These are phyloP conservation scores for Copidosoma floridanum DNA, from an alignment of 1,140 invertebrate genomes.

Conservation along the genomic window DNA sequence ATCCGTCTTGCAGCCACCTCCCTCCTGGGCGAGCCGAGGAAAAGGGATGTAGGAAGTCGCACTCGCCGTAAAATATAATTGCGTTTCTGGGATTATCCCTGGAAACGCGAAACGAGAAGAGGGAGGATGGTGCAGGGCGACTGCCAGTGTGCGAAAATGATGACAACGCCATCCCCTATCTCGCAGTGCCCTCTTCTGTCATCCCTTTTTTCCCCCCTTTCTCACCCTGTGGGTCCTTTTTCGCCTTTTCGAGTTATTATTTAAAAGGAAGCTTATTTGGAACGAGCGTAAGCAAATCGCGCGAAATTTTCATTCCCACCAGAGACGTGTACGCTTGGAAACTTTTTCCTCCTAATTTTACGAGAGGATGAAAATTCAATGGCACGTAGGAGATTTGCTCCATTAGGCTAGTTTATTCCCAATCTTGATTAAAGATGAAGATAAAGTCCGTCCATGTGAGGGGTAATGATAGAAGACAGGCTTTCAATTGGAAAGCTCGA, in stretches of 20 bases:
- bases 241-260: conserved; percentile 10
- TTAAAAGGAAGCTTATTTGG: conserved; percentile 17
- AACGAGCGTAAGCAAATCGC: conserved; percentile 6
- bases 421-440: too few species aligned
- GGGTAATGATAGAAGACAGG: too few species aligned
- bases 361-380: conserved; percentile 15
- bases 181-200: background rate
- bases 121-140: background rate
- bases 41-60: conserved; percentile 47
- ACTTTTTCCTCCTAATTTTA: conserved; percentile 10
- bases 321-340: background rate
- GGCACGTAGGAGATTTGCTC: conserved; percentile 9
- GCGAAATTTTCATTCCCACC: conserved; percentile 18
- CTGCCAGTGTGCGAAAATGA: background rate
- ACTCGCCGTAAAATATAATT: conserved; percentile 59
- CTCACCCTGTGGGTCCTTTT: background rate
- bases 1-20: conserved; percentile 45
- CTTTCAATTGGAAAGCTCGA: too few species aligned
- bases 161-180: too few species aligned
- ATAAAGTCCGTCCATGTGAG: too few species aligned
- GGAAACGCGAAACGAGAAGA: conserved; percentile 20
- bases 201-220: background rate
- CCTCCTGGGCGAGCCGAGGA: too few species aligned
- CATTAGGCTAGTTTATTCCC: conserved; percentile 19
- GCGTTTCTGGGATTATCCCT: conserved; percentile 56